A percentile compares a stretch with the other conserved stretches of the same genome.
These are phyloP conservation scores for Antennarius maculatus DNA, from an alignment of 2,797 vertebrate genomes.

Conservation along the genomic window DNA sequence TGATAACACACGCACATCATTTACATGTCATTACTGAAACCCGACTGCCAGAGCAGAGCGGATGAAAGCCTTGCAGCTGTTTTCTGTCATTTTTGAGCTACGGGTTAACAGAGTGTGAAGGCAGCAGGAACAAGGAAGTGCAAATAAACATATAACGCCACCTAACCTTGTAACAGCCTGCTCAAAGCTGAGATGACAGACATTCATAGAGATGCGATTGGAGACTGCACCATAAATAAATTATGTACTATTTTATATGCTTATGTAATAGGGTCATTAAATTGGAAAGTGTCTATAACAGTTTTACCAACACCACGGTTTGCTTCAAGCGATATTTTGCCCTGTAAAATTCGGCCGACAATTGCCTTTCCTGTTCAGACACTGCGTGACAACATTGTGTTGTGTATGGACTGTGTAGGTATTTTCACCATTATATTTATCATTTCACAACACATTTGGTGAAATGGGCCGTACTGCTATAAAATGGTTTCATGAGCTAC, in stretches of 20 bases:
- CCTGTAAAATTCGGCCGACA: constrained; percentile 50
- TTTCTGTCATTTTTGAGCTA: constrained; percentile 64
- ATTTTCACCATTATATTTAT: constrained; percentile 57
- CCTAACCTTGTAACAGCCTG: constrained; percentile 53
- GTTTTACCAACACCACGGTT: constrained; percentile 59
- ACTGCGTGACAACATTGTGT: constrained; percentile 52
- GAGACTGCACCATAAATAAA: constrained; percentile 34
- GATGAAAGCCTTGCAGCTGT: constrained; percentile 74
- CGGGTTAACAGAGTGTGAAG: constrained; percentile 71
- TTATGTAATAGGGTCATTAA: constrained; percentile 48
- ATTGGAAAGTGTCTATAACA: constrained; percentile 46
- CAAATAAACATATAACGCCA: constrained; percentile 63
- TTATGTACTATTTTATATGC: constrained; percentile 43
- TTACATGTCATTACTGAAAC: constrained; percentile 73
- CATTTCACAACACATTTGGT: constrained; percentile 54
- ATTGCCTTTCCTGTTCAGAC: constrained; percentile 29
- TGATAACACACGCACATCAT: constrained; percentile 69
- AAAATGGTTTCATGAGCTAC: constrained; percentile 68
- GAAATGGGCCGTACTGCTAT: constrained; percentile 67
- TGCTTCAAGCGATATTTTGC: constrained; percentile 51
- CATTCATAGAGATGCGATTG: constrained; percentile 24
- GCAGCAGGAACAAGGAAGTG: constrained; percentile 59
- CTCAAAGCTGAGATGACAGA: constrained; percentile 35
- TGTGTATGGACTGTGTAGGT: constrained; percentile 31
- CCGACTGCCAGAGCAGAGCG: constrained; percentile 67